Percentiles rank a stretch among this genome's conserved stretches.
Evolutionary conservation across 2,113 vertebrate genomes (phyloP).

Genomic region (Pluvianellus socialis): DNA sequence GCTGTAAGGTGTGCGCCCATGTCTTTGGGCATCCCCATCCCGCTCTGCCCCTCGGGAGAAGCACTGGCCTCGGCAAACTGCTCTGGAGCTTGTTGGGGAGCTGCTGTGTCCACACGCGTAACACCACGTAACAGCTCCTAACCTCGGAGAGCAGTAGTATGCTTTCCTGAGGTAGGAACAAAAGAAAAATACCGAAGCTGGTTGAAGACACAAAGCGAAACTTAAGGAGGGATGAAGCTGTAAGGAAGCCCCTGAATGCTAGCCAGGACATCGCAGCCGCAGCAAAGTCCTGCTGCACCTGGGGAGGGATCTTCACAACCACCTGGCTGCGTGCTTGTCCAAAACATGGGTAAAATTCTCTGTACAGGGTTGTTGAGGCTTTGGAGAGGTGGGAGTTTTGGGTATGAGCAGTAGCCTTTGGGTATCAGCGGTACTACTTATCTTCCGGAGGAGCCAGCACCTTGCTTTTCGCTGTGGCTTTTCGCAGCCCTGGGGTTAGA

Average conservation of each 20-base stretch:
- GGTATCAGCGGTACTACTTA: too few relatives aligned
- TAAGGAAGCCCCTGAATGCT: background rate
- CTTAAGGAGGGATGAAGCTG: background rate
- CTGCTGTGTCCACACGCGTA: accelerated
- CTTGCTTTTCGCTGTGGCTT: background rate
- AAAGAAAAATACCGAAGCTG: background rate
- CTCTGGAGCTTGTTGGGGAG: background rate
- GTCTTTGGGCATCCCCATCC: background rate
- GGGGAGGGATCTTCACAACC: background rate
- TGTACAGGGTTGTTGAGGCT: background rate
- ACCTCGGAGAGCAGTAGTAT: background rate
- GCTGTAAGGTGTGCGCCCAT: accelerated
- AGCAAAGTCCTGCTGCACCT: background rate
- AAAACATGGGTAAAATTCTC: background rate
- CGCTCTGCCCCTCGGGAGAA: background rate
- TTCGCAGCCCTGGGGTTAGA: background rate
- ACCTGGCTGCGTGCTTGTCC: background rate
- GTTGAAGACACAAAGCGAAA: background rate
- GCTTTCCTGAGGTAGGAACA: background rate
- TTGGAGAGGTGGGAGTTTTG: background rate
- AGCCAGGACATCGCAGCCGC: background rate
- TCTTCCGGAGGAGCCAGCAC: background rate
- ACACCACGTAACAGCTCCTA: accelerated
- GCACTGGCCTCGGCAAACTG: accelerated
- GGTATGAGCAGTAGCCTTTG: background rate